Percentiles rank a stretch among this genome's conserved stretches.
Conservation (phyloP, 2,888 invertebrate species). For the Papilio protenor region DNA sequence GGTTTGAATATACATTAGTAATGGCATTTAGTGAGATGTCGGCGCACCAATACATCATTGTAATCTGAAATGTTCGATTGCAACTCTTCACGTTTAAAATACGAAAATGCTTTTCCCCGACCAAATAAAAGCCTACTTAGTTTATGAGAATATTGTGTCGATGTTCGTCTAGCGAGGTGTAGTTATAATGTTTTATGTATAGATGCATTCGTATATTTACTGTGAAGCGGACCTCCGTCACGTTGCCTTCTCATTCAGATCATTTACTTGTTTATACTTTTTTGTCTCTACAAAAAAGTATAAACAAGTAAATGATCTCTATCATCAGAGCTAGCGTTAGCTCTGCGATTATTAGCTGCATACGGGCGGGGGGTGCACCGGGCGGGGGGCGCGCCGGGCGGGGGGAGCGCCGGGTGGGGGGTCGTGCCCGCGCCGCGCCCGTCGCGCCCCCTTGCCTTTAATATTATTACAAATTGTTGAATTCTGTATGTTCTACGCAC, state of each 20-base stretch:
- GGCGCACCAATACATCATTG: no score
- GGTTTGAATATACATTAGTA: no score
- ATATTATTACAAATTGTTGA: constrained; percentile 45
- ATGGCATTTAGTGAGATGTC: no score
- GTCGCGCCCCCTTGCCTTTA: not conserved
- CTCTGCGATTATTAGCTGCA: no score
- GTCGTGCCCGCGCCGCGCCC: not conserved
- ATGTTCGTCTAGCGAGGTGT: not conserved
- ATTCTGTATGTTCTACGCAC: constrained; percentile 41
- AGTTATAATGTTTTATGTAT: no score
- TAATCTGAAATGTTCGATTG: no score
- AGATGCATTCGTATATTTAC: no score
- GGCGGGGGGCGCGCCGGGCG: not conserved
- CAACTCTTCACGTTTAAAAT: no score
- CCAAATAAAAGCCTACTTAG: not conserved
- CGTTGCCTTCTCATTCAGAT: no score
- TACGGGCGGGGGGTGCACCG: not conserved
- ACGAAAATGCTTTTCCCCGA: not conserved
- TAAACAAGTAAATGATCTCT: no score
- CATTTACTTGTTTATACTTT: not conserved
- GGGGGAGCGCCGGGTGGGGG: not conserved
- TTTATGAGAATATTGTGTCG: not conserved
- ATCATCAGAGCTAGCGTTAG: not conserved
- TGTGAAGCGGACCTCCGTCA: no score
- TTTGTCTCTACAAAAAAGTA: no score